A percentile compares a stretch with the other conserved stretches of the same genome.
These are phyloP conservation scores for Corythaixoides concolor DNA, from an alignment of 2,113 vertebrate genomes.

Conservation along the genomic window DNA sequence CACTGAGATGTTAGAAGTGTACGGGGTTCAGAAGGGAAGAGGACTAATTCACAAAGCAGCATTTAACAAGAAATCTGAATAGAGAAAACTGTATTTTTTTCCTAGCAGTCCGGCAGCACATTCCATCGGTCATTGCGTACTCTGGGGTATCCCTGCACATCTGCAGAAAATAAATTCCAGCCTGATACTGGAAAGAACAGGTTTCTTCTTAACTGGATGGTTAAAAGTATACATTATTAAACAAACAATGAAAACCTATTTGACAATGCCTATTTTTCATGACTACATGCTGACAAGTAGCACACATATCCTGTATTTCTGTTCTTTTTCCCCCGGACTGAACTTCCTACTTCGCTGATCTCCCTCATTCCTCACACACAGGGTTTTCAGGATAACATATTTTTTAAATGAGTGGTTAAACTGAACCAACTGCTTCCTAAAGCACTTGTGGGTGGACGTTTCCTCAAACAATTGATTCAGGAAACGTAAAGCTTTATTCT, in stretches of 20 bases:
- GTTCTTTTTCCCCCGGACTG: neutral
- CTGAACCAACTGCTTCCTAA: neutral
- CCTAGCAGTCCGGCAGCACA: neutral
- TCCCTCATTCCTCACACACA: neutral
- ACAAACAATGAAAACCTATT: neutral
- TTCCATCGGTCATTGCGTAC: neutral
- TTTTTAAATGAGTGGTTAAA: neutral
- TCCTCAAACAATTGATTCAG: neutral
- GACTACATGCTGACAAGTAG: neutral
- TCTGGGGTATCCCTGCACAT: neutral
- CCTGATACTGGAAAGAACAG: neutral
- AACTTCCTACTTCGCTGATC: neutral
- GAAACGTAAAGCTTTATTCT: neutral
- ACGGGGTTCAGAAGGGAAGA: rapidly evolving
- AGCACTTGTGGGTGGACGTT: neutral
- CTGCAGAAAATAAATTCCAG: neutral
- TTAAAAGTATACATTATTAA: neutral
- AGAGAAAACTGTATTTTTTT: neutral
- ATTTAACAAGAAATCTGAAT: neutral
- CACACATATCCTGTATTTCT: neutral
- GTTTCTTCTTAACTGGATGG: neutral
- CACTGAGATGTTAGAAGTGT: neutral
- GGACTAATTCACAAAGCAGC: neutral
- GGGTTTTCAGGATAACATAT: neutral
- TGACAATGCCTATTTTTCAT: neutral